Base-by-base conservation (phyloP, 37 sponge, comb jelly and placozoan species). In the Chondrilla cf. caribensis region DNA sequence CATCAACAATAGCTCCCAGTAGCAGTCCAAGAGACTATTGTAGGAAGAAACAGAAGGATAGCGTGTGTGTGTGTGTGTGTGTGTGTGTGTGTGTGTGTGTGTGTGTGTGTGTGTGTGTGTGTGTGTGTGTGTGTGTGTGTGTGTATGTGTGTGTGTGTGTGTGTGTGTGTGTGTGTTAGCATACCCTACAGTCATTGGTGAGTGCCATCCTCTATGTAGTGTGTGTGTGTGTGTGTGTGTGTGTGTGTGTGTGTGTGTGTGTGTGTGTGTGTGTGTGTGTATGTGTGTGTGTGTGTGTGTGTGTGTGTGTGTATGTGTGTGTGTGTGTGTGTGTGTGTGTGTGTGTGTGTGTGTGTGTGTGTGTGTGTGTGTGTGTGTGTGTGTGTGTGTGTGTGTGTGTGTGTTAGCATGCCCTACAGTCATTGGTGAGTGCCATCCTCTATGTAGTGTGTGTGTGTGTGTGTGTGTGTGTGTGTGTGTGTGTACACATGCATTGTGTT, bases 1-100 rank as follows among this genome's bases (percentile, higher is more conserved):
- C 15, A 47, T 82, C 79, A 62, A 81, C 71, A 40, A 83, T 17
- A 2, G 91, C 88, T 3, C 94, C 88, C 51, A 91, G 57, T 32
- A 91, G 39, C 26, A 83, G 60, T 2, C 92, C 92, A 28, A 91
- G 35, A 11, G 64, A 66, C 87, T 86, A 70, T 17, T 25, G 59
- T 14, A 38, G 54, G 65, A 14, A 55, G 4, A 47, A 47, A 11
- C 11, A 11, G 6, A 47, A 47, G 11, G 51, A 47, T 47, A 6
- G 77, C 0, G 91, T 97, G 24, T 73, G 81, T 58, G 64, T 64
- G 43, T 44, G 42, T 44, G 18, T 76, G 77, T 76, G 43, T 47
- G 43, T 38, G 77, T 76, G 51, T 44, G 77, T 38, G 68, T 67
- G 68, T 67, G 68, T 25, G 32, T 67, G 68, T 26, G 68, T 67